Evolutionary conservation across 1,140 invertebrate species (phyloP), one percentile per base, ranked within the genome.

Genomic region (Anastatus disparis): DNA sequence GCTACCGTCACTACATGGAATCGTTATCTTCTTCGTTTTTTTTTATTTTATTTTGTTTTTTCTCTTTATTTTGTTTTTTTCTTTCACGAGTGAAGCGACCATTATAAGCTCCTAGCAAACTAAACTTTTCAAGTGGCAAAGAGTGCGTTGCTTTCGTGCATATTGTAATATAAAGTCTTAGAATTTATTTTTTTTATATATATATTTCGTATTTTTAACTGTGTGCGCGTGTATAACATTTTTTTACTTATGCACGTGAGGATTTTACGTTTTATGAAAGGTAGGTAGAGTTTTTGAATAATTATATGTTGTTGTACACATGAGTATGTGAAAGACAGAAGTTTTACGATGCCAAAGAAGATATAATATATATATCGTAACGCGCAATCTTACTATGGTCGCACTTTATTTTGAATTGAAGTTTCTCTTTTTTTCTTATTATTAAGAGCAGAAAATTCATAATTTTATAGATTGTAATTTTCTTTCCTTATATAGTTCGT

Each of bases 1-100:
- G 82, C 82, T 84, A 83, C 82, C 74, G 79, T 81, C 73, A 76
- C 75, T 77, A 74, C 71, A 59, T 71, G 42, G n/a, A n/a, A n/a
- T n/a, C n/a, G n/a, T n/a, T n/a, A n/a, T n/a, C n/a, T n/a, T n/a
- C n/a, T n/a, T n/a, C n/a, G n/a, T n/a, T n/a, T n/a, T n/a, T n/a
- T n/a, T n/a, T n/a, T n/a, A n/a, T n/a, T n/a, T n/a, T n/a, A n/a
- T n/a, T n/a, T n/a, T n/a, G n/a, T n/a, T n/a, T n/a, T n/a, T n/a
- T n/a, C n/a, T n/a, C n/a, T n/a, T n/a, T n/a, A n/a, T n/a, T n/a
- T n/a, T n/a, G n/a, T n/a, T n/a, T n/a, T n/a, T n/a, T n/a, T n/a
- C n/a, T n/a, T n/a, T n/a, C n/a, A n/a, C n/a, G n/a, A n/a, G n/a
- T n/a, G n/a, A n/a, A n/a, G n/a, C n/a, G n/a, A n/a, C n/a, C n/a